Base-by-base conservation (phyloP, 2,888 invertebrate genomes). In the Napeogenes sylphis region DNA sequence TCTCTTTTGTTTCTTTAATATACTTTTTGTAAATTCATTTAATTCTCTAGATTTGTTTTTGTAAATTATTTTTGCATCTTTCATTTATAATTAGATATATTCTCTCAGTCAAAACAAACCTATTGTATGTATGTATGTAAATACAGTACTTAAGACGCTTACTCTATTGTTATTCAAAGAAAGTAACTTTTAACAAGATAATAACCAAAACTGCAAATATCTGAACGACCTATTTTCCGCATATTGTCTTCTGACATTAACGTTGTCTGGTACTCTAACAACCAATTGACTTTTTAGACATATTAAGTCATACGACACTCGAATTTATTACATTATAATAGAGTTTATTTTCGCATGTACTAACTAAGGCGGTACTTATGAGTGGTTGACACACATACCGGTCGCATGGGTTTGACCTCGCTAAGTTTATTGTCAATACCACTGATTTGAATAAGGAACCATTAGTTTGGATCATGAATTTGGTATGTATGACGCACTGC, bases 341-440 rank as follows among this genome's bases (percentile, higher is more conserved):
- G 55, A 38, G 68, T 62, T 56, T 55, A 66, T 56, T 70, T 66
- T 70, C 8, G 68, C 65, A 78, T 83, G 62, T 10, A 33, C 4
- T 14, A n/a, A 47, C 10, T 5, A 75, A 65, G 72, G 68, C 68
- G 71, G 72, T 74, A 73, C 70, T 73, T 67, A 65, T 70, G 71
- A 85, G 81, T 84, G 84, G 83, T 81, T 81, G 87, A 77, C 87
- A 86, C 71, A 87, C 83, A 86, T 86, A 80, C 83, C 83, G 80
- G 75, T 77, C 79, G 80, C 73, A 76, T 71, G 79, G 77, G 76
- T 79, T 72, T 80, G 83, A 84, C 85, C 86, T 79, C 84, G 72
- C 76, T 78, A 82, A 84, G 81, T 83, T 84, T 82, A 85, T 76
- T 82, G 84, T 82, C 83, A 82, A 84, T 82, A 81, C 70, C 73